A percentile compares a stretch with the other conserved stretches of the same genome.
Conservation (phyloP, 2,888 invertebrate species). For the Macaria liturata region DNA sequence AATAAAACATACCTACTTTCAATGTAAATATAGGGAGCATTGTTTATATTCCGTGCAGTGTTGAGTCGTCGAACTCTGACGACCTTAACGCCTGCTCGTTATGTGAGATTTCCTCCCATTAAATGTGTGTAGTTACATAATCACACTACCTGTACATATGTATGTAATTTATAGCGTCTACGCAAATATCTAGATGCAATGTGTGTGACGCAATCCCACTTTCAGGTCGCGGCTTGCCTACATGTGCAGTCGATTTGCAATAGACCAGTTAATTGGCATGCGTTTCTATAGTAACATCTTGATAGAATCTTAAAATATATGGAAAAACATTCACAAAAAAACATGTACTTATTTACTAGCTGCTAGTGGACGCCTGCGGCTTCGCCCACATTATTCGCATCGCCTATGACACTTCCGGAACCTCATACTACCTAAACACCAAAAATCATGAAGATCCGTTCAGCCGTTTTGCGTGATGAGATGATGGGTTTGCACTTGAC, state of each 20-base stretch:
- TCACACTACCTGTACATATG: neutral
- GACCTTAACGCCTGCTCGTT: slow-evolving; percentile 26
- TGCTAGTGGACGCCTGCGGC: no score
- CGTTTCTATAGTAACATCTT: no score
- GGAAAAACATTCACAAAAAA: no score
- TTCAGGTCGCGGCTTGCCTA: neutral
- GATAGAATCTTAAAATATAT: no score
- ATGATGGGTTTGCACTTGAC: no score
- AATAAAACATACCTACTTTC: slow-evolving; percentile 19
- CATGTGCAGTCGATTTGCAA: neutral
- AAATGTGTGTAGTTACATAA: slow-evolving; percentile 15
- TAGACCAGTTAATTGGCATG: no score
- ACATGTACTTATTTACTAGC: no score
- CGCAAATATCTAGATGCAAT: slow-evolving; percentile 3
- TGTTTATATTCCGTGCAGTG: slow-evolving; percentile 25
- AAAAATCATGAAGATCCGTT: no score
- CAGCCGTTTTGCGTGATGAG: no score
- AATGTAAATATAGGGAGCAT: slow-evolving; percentile 18
- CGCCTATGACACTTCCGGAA: no score
- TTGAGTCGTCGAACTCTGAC: slow-evolving; percentile 32
- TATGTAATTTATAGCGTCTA: neutral
- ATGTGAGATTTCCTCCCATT: slow-evolving; percentile 13
- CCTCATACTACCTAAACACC: no score
- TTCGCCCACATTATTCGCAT: no score
- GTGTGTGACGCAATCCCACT: slow-evolving; percentile 8